These are phyloP conservation scores for Capreolus pygargus DNA, from an alignment of 2,113 vertebrate genomes.

Conservation along the genomic window DNA sequence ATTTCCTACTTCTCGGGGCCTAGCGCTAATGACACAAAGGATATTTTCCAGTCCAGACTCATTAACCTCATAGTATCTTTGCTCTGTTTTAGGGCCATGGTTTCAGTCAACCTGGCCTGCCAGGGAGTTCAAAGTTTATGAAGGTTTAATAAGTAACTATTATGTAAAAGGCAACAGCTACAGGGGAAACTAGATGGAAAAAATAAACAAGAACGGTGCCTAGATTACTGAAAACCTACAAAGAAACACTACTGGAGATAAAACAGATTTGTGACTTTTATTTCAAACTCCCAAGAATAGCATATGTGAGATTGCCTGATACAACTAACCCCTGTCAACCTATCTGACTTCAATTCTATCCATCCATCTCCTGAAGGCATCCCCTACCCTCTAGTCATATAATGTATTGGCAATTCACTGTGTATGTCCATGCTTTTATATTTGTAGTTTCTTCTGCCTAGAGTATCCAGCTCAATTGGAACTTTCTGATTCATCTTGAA, in stretches of 20 bases:
- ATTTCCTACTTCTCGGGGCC: background rate
- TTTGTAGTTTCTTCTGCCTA: background rate
- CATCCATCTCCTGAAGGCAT: background rate
- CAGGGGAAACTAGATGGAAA: background rate
- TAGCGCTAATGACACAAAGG: background rate
- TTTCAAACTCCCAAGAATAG: background rate
- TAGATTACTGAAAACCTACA: background rate
- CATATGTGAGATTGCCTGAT: background rate
- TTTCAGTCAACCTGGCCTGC: background rate
- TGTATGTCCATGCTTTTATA: background rate
- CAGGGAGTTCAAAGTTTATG: background rate
- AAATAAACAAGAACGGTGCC: background rate
- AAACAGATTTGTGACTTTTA: background rate
- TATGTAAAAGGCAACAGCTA: background rate
- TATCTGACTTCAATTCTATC: background rate
- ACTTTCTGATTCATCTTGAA: background rate
- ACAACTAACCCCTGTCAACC: background rate
- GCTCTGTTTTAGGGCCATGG: background rate
- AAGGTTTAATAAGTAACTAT: background rate
- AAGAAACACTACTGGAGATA: background rate
- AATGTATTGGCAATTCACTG: background rate
- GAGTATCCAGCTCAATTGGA: background rate
- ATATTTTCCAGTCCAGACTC: slow-evolving; percentile 1
- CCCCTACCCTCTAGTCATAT: background rate
- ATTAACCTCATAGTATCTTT: background rate